Base-by-base conservation (phyloP, 2,113 vertebrate species). In the Hoplias malabaricus region DNA sequence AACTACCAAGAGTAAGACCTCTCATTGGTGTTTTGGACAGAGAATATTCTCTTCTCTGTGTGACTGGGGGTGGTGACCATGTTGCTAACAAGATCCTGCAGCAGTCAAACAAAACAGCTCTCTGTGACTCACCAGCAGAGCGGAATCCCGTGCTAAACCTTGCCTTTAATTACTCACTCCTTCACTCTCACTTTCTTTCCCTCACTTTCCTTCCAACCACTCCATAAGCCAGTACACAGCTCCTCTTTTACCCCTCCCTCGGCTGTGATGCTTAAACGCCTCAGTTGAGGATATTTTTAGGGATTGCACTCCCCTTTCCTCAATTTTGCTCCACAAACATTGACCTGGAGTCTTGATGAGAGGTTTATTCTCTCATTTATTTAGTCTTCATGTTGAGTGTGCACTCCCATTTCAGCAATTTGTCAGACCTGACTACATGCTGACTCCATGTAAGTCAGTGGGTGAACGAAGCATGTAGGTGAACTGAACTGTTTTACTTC, bases 251-350 rank as follows among this genome's bases (percentile, higher is more conserved):
- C 21, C 42, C 31, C 48, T 23, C 21, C 42, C 31, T 36, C 16
- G 25, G 19, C 21, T 34, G 29, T 40, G 2, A 10, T 33, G 23
- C 54, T 77, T 29, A 69, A 74, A 19, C 5, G 16, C 5, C 66
- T 70, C 70, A 23, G 79, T 62, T 69, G 67, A 63, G 25, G 84
- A 75, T 86, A 87, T 90, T 86, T 89, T 91, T 86, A 89, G 88
- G 80, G 77, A 68, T 46, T 59, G 4, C 53, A 69, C 73, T 77
- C 69, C 79, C 63, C 36, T 84, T 85, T 76, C 82, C 87, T 84
- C 80, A 81, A 9, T 50, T 54, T 86, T 85, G 73, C 81, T 90
- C 88, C 85, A 85, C 85, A 91, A 90, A 87, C 85, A 88, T 83
- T 50, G 43, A 61, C 69, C 80, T 74, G 73, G 78, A 81, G 69